Percentiles rank a stretch among this genome's conserved stretches.
Evolutionary conservation across 2,888 invertebrate genomes (phyloP).

Genomic region (Anorthoa munda): DNA sequence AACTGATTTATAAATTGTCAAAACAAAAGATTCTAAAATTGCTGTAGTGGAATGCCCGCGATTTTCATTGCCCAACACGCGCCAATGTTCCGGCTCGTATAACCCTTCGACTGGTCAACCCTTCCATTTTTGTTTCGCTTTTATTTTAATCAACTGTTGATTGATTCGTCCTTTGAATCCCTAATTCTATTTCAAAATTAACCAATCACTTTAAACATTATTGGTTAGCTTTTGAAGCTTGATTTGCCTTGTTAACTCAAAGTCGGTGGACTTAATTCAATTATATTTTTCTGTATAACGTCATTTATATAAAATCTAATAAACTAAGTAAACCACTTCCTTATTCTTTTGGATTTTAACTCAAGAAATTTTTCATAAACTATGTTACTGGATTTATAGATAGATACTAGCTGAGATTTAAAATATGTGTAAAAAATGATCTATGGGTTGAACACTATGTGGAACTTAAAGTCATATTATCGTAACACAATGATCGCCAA

Average conservation of each 20-base stretch:
- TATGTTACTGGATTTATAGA: no score
- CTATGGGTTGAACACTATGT: background rate
- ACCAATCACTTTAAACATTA: conserved; percentile 17
- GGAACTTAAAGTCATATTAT: background rate
- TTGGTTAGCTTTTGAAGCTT: conserved; percentile 17
- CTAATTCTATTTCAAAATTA: conserved; percentile 40
- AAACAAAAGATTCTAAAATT: no score
- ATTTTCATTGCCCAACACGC: conserved; percentile 58
- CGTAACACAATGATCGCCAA: conserved; percentile 9
- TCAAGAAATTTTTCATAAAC: background rate
- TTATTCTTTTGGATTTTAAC: background rate
- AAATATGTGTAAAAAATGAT: no score
- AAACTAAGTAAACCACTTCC: background rate
- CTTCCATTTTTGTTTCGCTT: conserved; percentile 71
- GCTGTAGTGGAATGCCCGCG: no score
- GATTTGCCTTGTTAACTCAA: background rate
- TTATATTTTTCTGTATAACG: background rate
- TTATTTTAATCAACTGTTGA: conserved; percentile 71
- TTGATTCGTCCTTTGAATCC: conserved; percentile 70
- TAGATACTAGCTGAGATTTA: no score
- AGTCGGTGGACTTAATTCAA: background rate
- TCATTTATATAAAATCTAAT: background rate
- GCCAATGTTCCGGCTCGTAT: conserved; percentile 68
- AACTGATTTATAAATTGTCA: no score
- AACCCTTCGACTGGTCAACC: conserved; percentile 68